Base-by-base conservation (phyloP, 2,113 vertebrate species). In the Dicentrarchus labrax region DNA sequence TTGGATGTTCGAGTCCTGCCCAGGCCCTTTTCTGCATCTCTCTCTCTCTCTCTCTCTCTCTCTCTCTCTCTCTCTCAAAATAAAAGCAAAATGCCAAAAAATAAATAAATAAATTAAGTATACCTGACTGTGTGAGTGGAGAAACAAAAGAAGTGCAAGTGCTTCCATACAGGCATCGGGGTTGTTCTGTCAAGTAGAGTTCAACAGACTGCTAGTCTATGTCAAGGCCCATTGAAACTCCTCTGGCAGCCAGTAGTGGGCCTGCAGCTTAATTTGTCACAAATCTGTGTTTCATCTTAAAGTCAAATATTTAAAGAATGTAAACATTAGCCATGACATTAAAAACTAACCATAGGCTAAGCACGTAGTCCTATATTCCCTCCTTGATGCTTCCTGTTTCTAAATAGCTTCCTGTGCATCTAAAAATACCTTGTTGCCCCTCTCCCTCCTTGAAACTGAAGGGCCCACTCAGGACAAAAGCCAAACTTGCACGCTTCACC, bases 391-490 rank as follows among this genome's bases (percentile, higher is more conserved):
- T 57, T 77, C 51, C 39, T 67, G 68, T 30, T 22, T 13, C 24
- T 38, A 56, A 82, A 78, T 56, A 43, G 45, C 64, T 65, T 82
- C 38, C 39, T 65, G 62, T 56, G 38, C 10, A 47, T 70, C 64
- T 78, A 82, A 84, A 87, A 91, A 86, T 82, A 86, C 8, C 47
- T n/a, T 11, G 22, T 54, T 54, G 51, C n/a, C 76, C 48, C 48
- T 21, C n/a, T 78, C 78, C 13, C 47, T 47, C 36, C 57, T 30
- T 50, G 10, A 70, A 78, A 79, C 22, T 56, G 17, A 72, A 59
- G 30, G 59, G 47, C 62, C 51, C 38, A 60, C 56, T 75, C 54
- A 39, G 56, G 48, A 86, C 84, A 60, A 69, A 74, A 82, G 54
- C 64, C 38, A 79, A 71, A 68, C 61, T 21, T 54, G 21, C 60